phyloP scores from a whole-genome alignment of 2,888 invertebrate species.

The Andrena flavipes region DNA sequence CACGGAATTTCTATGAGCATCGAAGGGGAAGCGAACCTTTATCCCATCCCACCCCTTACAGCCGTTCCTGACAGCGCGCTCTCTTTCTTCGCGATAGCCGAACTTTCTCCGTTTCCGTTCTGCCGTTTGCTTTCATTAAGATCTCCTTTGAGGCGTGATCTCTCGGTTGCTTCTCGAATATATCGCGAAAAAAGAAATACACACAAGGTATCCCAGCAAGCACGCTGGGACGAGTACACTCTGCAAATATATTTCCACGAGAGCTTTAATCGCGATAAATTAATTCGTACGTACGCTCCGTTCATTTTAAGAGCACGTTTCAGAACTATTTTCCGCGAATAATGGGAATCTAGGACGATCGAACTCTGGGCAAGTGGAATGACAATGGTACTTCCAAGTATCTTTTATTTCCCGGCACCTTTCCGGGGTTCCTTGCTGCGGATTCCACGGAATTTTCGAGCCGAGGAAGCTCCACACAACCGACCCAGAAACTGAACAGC shows the following conservation, averaged over 20 bases:
- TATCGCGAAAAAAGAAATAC: background rate
- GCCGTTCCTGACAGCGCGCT: constrained; percentile 12
- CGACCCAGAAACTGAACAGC: constrained; percentile 28
- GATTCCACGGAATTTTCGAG: background rate
- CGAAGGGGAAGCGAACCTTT: constrained; percentile 39
- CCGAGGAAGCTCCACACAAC: background rate
- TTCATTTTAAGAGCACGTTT: background rate
- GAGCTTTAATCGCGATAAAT: too few relatives aligned
- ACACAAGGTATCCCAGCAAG: too few relatives aligned
- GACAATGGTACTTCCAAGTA: background rate
- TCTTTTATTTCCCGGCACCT: constrained; percentile 25
- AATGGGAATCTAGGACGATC: constrained; percentile 24
- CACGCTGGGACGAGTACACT: too few relatives aligned
- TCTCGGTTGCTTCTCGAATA: constrained; percentile 14
- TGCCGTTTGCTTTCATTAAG: constrained; percentile 64
- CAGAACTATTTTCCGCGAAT: background rate
- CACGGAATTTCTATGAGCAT: constrained; percentile 76
- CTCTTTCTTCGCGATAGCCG: constrained; percentile 37
- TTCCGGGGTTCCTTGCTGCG: background rate
- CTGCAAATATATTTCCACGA: too few relatives aligned
- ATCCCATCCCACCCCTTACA: constrained; percentile 16
- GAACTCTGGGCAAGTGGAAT: constrained; percentile 10
- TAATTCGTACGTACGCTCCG: background rate
- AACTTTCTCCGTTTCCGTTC: constrained; percentile 60
- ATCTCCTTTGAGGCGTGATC: constrained; percentile 65